phyloP scores from a whole-genome alignment of 2,113 vertebrate species.

The Apteryx mantelli region DNA sequence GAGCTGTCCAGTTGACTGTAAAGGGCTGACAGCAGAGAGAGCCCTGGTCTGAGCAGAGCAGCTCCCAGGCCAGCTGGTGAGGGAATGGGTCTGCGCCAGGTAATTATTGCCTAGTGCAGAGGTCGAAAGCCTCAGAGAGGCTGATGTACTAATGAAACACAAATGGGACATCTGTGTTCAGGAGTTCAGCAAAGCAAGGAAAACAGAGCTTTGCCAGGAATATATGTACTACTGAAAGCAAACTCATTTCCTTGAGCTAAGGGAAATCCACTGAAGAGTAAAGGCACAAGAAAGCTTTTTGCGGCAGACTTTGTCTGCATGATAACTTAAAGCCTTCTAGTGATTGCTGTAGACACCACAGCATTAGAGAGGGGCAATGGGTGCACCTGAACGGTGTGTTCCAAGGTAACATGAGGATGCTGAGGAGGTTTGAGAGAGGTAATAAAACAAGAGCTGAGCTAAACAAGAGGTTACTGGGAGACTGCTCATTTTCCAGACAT shows the following conservation, averaged over 20 bases:
- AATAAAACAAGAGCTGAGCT: not conserved
- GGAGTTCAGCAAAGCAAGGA: slow-evolving; percentile 80
- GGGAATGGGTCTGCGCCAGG: slow-evolving; percentile 80
- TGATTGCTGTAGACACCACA: not conserved
- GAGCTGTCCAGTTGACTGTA: slow-evolving; percentile 81
- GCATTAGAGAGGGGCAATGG: not conserved
- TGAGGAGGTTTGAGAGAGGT: not conserved
- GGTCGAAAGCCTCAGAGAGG: slow-evolving; percentile 80
- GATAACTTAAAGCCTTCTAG: not conserved
- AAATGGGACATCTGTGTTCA: slow-evolving; percentile 86
- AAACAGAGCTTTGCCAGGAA: slow-evolving; percentile 73
- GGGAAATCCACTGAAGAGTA: slow-evolving; percentile 14
- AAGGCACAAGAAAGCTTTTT: not conserved
- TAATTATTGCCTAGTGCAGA: slow-evolving; percentile 84
- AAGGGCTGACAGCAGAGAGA: slow-evolving; percentile 81
- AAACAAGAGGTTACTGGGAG: not conserved
- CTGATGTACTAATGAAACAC: slow-evolving; percentile 82
- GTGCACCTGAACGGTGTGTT: not conserved
- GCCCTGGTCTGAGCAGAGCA: slow-evolving; percentile 80
- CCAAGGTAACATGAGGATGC: not conserved
- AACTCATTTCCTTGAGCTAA: not conserved
- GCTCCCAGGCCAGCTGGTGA: slow-evolving; percentile 84
- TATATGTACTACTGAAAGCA: not conserved
- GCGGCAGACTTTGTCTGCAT: not conserved
- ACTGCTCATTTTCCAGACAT: not conserved